phyloP scores from a whole-genome alignment of 2,888 invertebrate genomes.

The Hemicrepidius hirtus region DNA sequence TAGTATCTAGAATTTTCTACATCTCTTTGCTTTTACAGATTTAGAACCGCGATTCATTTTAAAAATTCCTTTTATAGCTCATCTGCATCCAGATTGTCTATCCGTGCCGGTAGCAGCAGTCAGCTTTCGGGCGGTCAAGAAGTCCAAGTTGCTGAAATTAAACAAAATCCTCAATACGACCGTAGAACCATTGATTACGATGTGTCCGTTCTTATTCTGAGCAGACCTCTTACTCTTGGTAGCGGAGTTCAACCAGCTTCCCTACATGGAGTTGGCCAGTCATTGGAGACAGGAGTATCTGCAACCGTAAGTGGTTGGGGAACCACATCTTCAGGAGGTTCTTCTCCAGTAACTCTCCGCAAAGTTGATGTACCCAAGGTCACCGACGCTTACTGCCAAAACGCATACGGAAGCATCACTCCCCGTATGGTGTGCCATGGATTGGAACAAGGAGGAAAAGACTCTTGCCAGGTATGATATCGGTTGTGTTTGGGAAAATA shows the following conservation, averaged over 20 bases:
- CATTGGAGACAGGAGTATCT: neutral
- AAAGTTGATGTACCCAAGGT: slow-evolving; percentile 63
- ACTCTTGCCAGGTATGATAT: slow-evolving; percentile 19
- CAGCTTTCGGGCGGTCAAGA: neutral
- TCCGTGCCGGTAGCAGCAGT: slow-evolving; percentile 22
- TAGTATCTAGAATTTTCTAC: neutral
- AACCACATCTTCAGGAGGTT: slow-evolving; percentile 50
- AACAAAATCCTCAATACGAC: slow-evolving; percentile 2
- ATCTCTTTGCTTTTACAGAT: neutral
- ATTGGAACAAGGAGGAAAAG: slow-evolving; percentile 11
- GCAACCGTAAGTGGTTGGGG: slow-evolving; percentile 49
- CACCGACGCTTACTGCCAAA: slow-evolving; percentile 59
- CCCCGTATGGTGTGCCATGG: slow-evolving; percentile 30
- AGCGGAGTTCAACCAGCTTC: neutral
- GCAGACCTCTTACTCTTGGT: neutral
- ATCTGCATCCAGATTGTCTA: neutral
- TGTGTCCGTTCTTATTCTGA: neutral
- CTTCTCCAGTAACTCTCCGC: slow-evolving; percentile 60
- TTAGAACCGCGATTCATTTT: no score
- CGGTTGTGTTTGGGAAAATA: neutral
- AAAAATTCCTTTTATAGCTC: no score
- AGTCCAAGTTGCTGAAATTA: neutral
- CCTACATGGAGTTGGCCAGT: neutral
- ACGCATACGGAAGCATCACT: slow-evolving; percentile 21
- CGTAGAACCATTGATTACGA: neutral